Conservation (phyloP, 2,888 invertebrate genomes). For the Cancer borealis region DNA sequence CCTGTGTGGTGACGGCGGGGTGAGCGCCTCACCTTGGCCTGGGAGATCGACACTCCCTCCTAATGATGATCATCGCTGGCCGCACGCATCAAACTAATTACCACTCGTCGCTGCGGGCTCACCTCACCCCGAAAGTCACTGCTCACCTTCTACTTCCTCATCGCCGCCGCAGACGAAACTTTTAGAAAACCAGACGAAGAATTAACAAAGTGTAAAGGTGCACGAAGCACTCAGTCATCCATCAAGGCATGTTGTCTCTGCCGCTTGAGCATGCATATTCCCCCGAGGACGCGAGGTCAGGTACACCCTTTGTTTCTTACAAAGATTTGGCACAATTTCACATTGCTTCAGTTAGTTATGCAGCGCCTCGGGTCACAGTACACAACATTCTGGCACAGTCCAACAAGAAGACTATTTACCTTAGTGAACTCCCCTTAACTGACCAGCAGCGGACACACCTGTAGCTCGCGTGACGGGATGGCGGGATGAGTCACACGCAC, state of each 20-base stretch:
- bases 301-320: slow-evolving; percentile 62
- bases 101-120: slow-evolving; percentile 57
- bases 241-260: slow-evolving; percentile 74
- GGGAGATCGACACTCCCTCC: slow-evolving; percentile 71
- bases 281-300: slow-evolving; percentile 47
- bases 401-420: not conserved
- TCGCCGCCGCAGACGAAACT: slow-evolving; percentile 45
- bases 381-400: not conserved
- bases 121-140: slow-evolving; percentile 49
- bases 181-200: slow-evolving; percentile 44
- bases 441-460: not conserved
- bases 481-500: not conserved
- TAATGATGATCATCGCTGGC: slow-evolving; percentile 70
- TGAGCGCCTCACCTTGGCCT: slow-evolving; percentile 49
- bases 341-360: slow-evolving; percentile 52
- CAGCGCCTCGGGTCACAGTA: not conserved
- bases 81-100: slow-evolving; percentile 75
- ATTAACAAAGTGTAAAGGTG: slow-evolving; percentile 60
- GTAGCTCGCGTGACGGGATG: not conserved
- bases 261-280: slow-evolving; percentile 67
- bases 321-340: slow-evolving; percentile 53
- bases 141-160: slow-evolving; percentile 46
- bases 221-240: slow-evolving; percentile 72
- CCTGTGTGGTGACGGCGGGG: slow-evolving; percentile 35
- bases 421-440: not conserved